phyloP scores from a whole-genome alignment of 1,140 invertebrate species.

The Hylyphantes graminicola region DNA sequence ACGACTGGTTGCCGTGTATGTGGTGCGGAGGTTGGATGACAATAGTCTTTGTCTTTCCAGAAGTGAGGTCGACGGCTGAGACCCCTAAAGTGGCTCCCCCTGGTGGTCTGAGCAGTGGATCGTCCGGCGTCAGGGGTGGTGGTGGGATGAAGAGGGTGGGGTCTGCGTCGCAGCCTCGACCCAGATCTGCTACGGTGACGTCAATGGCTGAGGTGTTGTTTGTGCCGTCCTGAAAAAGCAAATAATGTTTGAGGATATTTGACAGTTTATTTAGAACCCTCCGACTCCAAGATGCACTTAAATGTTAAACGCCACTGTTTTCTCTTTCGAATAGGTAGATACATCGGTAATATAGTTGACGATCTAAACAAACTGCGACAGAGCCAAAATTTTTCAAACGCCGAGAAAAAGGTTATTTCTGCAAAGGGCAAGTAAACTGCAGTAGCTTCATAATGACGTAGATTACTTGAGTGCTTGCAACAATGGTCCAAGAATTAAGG shows the following conservation, averaged over 20 bases:
- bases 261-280: too few species aligned
- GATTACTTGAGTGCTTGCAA: too few species aligned
- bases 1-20: constrained; percentile 20
- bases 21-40: constrained; percentile 44
- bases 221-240: constrained; percentile 30
- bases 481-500: too few species aligned
- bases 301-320: too few species aligned
- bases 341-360: too few species aligned
- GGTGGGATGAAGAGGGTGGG: constrained; percentile 33
- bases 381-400: too few species aligned
- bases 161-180: constrained; percentile 24
- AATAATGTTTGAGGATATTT: neutral
- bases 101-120: constrained; percentile 42
- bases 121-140: constrained; percentile 37
- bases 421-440: too few species aligned
- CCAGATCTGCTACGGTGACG: constrained; percentile 19
- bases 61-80: constrained; percentile 45
- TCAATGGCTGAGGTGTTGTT: constrained; percentile 27
- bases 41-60: constrained; percentile 54
- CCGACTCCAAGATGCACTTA: too few species aligned
- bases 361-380: too few species aligned
- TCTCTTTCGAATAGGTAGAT: too few species aligned
- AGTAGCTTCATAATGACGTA: too few species aligned
- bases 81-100: constrained; percentile 50
- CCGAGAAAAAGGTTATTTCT: too few species aligned